These are phyloP conservation scores for Limenitis camilla DNA, from an alignment of 2,888 invertebrate species.

Conservation along the genomic window DNA sequence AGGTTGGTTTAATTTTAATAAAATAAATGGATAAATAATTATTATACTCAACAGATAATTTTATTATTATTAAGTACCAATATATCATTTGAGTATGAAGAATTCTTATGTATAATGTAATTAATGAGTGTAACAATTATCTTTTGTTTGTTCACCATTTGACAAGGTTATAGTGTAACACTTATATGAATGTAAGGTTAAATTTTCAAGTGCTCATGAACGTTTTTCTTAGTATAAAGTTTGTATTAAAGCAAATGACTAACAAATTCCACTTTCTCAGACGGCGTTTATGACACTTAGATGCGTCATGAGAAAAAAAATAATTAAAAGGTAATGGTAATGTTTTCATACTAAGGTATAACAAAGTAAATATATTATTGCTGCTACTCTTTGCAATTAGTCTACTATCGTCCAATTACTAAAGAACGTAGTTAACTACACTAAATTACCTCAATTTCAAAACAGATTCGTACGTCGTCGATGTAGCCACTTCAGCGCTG, in stretches of 20 bases:
- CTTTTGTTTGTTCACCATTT: slow-evolving; percentile 3
- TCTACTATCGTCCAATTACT: background rate
- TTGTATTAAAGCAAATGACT: background rate
- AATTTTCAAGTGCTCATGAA: background rate
- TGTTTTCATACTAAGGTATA: background rate
- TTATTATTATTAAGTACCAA: background rate
- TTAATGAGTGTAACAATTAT: slow-evolving; percentile 4
- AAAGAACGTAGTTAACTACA: background rate
- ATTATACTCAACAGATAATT: no score
- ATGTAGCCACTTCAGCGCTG: slow-evolving; percentile 41
- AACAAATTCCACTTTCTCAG: slow-evolving; percentile 32
- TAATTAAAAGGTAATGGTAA: slow-evolving; percentile 27
- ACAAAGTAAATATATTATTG: background rate
- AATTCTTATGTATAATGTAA: slow-evolving; percentile 1
- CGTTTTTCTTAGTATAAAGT: background rate
- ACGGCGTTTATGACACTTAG: slow-evolving; percentile 36
- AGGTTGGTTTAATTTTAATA: no score
- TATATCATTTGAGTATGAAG: background rate
- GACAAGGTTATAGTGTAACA: slow-evolving; percentile 10
- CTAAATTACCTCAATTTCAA: slow-evolving; percentile 16
- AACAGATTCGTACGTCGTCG: slow-evolving; percentile 49
- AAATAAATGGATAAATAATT: no score
- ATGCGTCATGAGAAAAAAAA: slow-evolving; percentile 61
- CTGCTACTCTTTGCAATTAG: background rate
- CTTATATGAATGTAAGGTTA: background rate